Percentiles rank a stretch among this genome's conserved stretches.
Conservation (phyloP, 2,888 invertebrate genomes). For the Sphaerophoria rueppellii region DNA sequence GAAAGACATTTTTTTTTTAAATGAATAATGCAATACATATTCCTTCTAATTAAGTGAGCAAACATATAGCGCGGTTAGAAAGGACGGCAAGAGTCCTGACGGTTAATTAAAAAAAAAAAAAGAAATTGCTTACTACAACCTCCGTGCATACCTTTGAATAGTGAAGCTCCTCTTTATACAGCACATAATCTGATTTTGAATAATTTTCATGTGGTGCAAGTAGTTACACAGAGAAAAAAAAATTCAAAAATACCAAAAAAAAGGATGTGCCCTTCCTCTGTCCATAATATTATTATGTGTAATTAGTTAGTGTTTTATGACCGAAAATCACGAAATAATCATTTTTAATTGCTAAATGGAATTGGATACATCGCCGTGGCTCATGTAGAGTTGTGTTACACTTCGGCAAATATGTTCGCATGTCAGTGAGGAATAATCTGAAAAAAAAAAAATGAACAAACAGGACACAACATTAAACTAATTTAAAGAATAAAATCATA, state of each 20-base stretch:
- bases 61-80: conserved; percentile 39
- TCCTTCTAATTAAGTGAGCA: conserved; percentile 68
- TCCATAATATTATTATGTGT: conserved; percentile 31
- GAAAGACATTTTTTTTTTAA: conserved; percentile 3
- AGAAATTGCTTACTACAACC: background rate
- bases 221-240: background rate
- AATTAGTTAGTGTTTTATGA: conserved; percentile 60
- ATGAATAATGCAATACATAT: conserved; percentile 57
- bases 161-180: conserved; percentile 27
- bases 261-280: conserved; percentile 40
- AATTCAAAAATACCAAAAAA: conserved; percentile 14
- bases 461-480: conserved; percentile 37
- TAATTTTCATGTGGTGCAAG: conserved; percentile 2
- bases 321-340: conserved; percentile 63
- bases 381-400: background rate
- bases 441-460: conserved; percentile 12
- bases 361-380: conserved; percentile 55
- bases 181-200: conserved; percentile 23
- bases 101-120: background rate
- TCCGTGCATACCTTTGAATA: background rate
- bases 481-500: conserved; percentile 7
- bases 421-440: conserved; percentile 63
- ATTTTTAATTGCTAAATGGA: conserved; percentile 59
- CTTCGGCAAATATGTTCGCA: conserved; percentile 25
- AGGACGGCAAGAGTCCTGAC: conserved; percentile 9